These are phyloP conservation scores for Hipposideros armiger DNA, from an alignment of 2,113 vertebrate genomes.

Conservation along the genomic window DNA sequence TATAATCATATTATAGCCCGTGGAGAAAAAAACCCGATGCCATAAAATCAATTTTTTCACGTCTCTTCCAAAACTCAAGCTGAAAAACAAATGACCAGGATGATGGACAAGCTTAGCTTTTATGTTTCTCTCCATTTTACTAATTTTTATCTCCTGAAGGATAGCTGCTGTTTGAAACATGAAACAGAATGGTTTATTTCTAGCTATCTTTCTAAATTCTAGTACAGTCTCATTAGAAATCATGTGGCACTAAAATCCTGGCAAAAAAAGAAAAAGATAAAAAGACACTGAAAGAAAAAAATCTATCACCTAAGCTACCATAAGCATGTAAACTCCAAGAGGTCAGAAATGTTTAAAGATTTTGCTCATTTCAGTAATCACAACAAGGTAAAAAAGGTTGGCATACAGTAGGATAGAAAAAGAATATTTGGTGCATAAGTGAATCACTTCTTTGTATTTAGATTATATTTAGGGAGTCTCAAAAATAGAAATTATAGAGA, in stretches of 20 bases:
- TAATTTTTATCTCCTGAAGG: background rate
- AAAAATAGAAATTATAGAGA: background rate
- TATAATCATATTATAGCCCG: background rate
- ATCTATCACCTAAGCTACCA: background rate
- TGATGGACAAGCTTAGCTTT: background rate
- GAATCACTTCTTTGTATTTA: background rate
- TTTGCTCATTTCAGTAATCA: background rate
- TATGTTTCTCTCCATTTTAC: background rate
- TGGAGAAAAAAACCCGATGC: background rate
- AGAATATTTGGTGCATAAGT: background rate
- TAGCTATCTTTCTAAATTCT: background rate
- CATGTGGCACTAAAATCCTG: background rate
- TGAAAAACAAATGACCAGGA: constrained; percentile 8
- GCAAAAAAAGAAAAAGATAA: accelerated
- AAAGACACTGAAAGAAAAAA: background rate
- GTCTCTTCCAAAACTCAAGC: background rate
- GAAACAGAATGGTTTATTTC: background rate
- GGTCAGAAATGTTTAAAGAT: background rate
- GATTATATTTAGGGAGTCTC: background rate
- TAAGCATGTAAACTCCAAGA: background rate
- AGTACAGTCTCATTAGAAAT: background rate
- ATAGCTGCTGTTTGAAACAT: background rate
- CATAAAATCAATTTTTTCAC: background rate
- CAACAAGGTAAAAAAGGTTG: background rate
- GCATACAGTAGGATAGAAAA: background rate